These are phyloP conservation scores for Matsumurasca onukii DNA, from an alignment of 1,140 invertebrate species.

Conservation along the genomic window DNA sequence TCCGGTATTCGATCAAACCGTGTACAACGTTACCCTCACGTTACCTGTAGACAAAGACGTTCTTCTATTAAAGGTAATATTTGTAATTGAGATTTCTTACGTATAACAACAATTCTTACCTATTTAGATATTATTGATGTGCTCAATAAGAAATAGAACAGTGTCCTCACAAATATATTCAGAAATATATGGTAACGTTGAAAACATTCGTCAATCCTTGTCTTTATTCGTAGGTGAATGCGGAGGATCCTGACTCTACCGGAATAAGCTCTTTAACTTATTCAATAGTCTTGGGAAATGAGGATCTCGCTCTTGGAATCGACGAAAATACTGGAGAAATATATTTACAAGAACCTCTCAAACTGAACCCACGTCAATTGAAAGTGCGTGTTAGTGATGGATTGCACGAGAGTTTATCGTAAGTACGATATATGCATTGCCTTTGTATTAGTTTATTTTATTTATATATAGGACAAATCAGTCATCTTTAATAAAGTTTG, in stretches of 20 bases:
- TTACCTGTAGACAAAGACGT: background rate
- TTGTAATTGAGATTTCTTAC: no score
- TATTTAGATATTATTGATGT: no score
- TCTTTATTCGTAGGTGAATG: background rate
- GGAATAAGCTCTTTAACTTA: background rate
- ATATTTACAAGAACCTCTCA: background rate
- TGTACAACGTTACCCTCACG: background rate
- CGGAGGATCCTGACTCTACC: background rate
- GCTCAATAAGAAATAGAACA: no score
- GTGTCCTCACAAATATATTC: no score
- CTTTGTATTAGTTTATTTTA: no score
- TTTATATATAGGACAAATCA: no score
- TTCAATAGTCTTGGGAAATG: background rate
- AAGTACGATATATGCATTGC: no score
- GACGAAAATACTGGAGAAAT: constrained; percentile 5
- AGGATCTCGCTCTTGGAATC: background rate
- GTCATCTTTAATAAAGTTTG: no score
- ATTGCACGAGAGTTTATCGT: background rate
- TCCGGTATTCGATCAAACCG: background rate
- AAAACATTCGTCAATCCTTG: no score
- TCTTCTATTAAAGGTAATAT: background rate
- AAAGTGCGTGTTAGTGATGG: background rate
- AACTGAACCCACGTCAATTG: background rate
- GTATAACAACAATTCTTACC: no score
- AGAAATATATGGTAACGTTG: no score